These are phyloP conservation scores for Lagocephalus sceleratus DNA, from an alignment of 2,797 vertebrate species.

Conservation along the genomic window DNA sequence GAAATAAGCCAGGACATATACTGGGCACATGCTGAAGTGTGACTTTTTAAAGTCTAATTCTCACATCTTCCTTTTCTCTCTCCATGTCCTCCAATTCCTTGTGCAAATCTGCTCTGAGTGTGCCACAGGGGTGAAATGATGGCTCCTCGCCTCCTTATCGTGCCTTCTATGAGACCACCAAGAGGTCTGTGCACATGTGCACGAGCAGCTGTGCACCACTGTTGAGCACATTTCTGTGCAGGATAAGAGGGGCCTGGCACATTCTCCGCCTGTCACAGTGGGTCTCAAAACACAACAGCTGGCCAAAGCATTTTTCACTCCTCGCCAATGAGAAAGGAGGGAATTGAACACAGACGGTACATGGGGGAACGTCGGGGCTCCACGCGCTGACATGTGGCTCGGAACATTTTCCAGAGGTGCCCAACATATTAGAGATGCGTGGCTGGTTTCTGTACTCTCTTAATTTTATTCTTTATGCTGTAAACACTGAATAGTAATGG, in stretches of 20 bases:
- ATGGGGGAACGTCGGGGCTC: constrained; percentile 25
- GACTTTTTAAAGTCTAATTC: constrained; percentile 4
- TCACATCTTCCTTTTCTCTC: constrained; percentile 6
- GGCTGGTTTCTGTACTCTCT: constrained; percentile 48
- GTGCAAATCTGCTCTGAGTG: constrained; percentile 42
- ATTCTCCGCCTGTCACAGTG: constrained; percentile 51
- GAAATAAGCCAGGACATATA: constrained; percentile 56
- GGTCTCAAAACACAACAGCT: constrained; percentile 72
- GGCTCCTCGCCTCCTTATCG: constrained; percentile 56
- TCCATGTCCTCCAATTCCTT: constrained; percentile 13
- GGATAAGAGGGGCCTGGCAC: constrained; percentile 70
- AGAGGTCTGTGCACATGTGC: constrained; percentile 54
- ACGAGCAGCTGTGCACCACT: constrained; percentile 58
- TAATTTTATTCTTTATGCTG: constrained; percentile 45
- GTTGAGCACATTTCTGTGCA: constrained; percentile 55
- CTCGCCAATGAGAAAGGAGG: constrained; percentile 42
- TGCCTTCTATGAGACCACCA: constrained; percentile 57
- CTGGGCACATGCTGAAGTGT: constrained; percentile 30
- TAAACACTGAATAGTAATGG: constrained; percentile 68
- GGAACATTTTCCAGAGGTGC: constrained; percentile 64
- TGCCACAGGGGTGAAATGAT: constrained; percentile 34
- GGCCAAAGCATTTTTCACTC: constrained; percentile 59
- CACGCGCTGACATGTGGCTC: constrained; percentile 49
- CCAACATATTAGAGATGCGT: constrained; percentile 75
- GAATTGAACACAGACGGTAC: constrained; percentile 35